Percentiles rank a stretch among this genome's conserved stretches.
phyloP scores from a whole-genome alignment of 1,140 invertebrate species.

The Diorhabda carinulata region DNA sequence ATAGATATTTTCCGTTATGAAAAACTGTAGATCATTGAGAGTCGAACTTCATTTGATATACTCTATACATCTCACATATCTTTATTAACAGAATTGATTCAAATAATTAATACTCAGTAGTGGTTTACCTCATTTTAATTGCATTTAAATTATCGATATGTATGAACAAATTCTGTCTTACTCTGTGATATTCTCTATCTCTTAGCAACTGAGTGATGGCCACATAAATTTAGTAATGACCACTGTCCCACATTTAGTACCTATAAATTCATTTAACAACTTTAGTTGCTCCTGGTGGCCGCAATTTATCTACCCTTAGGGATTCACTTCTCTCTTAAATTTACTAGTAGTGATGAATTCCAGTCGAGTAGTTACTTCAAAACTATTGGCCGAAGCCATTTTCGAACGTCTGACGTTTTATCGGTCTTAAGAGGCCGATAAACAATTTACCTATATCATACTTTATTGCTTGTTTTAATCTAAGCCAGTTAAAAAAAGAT shows the following conservation, averaged over 20 bases:
- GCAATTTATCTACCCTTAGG: constrained; percentile 42
- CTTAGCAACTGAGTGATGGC: constrained; percentile 29
- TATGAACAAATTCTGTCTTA: background rate
- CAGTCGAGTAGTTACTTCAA: constrained; percentile 30
- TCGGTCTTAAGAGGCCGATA: constrained; percentile 1
- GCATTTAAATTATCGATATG: background rate
- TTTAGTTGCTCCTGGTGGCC: constrained; percentile 43
- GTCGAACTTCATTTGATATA: no score
- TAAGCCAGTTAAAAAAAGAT: background rate
- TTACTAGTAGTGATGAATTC: constrained; percentile 34
- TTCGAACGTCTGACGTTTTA: constrained; percentile 2
- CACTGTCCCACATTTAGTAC: constrained; percentile 40
- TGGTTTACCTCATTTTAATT: no score
- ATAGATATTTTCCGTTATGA: no score
- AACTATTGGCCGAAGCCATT: constrained; percentile 1
- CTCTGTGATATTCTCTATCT: constrained; percentile 17
- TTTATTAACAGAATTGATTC: no score
- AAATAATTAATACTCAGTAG: no score
- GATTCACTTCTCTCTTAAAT: constrained; percentile 31
- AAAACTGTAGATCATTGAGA: no score
- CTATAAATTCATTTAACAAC: constrained; percentile 48
- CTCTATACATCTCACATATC: no score
- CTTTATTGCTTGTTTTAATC: background rate
- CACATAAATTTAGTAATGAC: constrained; percentile 43
- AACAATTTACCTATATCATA: constrained; percentile 1